These are phyloP conservation scores for Polydrusus tereticollis DNA, from an alignment of 2,888 invertebrate genomes.

Conservation along the genomic window DNA sequence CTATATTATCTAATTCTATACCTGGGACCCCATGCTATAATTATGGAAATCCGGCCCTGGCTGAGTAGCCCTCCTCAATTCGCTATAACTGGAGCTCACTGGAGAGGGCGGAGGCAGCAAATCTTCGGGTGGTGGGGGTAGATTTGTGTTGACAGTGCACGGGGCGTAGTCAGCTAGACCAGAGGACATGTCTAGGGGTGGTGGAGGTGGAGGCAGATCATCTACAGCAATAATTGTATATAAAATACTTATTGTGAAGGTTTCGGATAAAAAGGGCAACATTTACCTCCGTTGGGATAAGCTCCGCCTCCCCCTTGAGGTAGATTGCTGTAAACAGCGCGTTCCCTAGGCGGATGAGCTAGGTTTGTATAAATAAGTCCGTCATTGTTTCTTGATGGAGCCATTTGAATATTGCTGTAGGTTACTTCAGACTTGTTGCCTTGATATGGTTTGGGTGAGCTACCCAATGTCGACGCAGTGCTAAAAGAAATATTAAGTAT, in stretches of 20 bases:
- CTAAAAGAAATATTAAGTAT: background rate
- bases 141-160: slow-evolving; percentile 66
- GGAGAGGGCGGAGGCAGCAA: slow-evolving; percentile 88
- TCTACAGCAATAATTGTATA: slow-evolving; percentile 62
- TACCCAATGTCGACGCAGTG: slow-evolving; percentile 33
- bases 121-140: slow-evolving; percentile 72
- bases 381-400: slow-evolving; percentile 61
- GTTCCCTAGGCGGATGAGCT: slow-evolving; percentile 67
- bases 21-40: slow-evolving; percentile 80
- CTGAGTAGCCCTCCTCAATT: slow-evolving; percentile 84
- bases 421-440: slow-evolving; percentile 55
- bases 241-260: background rate
- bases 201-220: slow-evolving; percentile 74
- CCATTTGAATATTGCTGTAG: slow-evolving; percentile 63
- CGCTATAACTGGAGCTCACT: slow-evolving; percentile 92
- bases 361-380: slow-evolving; percentile 71
- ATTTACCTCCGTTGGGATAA: slow-evolving; percentile 63
- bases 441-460: slow-evolving; percentile 40
- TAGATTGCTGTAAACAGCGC: slow-evolving; percentile 73
- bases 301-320: slow-evolving; percentile 41
- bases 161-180: slow-evolving; percentile 65
- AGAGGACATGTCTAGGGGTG: slow-evolving; percentile 70
- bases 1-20: too few relatives aligned
- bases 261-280: background rate
- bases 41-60: slow-evolving; percentile 70